phyloP scores from a whole-genome alignment of 92 coral and sea anemone species.

The Zoanthus gigantus region DNA sequence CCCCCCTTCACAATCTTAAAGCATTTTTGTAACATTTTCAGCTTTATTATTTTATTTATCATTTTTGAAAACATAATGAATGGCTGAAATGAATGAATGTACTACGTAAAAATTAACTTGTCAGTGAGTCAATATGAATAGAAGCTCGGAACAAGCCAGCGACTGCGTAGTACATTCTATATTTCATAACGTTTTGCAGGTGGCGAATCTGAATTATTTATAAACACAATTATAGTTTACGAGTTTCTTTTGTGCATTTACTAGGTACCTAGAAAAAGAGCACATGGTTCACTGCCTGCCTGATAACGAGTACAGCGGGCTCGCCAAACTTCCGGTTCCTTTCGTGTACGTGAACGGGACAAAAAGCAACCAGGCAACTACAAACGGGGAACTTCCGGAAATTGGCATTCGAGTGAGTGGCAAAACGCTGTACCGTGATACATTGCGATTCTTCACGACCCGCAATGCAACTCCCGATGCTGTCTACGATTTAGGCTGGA shows the following conservation, averaged over 20 bases:
- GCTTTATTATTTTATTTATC: no score
- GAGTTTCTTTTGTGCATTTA: background rate
- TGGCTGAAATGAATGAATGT: no score
- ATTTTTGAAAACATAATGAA: no score
- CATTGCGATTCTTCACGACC: constrained; percentile 63
- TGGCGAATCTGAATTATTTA: no score
- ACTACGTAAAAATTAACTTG: no score
- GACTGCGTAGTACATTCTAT: no score
- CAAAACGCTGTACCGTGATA: constrained; percentile 55
- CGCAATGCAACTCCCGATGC: constrained; percentile 67
- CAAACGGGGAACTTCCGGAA: constrained; percentile 59
- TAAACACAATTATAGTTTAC: no score
- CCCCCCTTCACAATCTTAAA: no score
- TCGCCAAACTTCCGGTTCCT: constrained; percentile 68
- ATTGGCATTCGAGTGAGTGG: constrained; percentile 61
- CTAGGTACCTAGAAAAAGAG: constrained; percentile 70
- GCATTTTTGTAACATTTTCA: no score
- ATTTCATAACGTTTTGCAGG: no score
- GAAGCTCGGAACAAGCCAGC: no score
- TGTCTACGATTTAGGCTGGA: constrained; percentile 56
- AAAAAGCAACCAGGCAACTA: constrained; percentile 55
- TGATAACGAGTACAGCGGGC: constrained; percentile 76
- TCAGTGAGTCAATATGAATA: no score
- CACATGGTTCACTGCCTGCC: constrained; percentile 75
- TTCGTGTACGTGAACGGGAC: constrained; percentile 71